A percentile compares a stretch with the other conserved stretches of the same genome.
Evolutionary conservation across 2,797 vertebrate genomes (phyloP).

Genomic region (Molossus alvarezi): DNA sequence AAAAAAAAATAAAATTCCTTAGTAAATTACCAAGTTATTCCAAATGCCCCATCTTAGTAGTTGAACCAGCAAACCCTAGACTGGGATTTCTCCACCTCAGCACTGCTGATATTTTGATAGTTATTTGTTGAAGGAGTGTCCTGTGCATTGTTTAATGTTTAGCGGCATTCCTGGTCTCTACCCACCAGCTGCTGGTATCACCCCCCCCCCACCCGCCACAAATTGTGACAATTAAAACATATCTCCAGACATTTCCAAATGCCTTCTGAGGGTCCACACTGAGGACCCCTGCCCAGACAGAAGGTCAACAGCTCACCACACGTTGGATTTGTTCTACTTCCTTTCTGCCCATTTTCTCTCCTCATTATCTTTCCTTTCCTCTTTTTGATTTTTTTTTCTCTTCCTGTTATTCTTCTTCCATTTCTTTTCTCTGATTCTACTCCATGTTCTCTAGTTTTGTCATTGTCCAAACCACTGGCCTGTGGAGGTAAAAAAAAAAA

Average conservation of each 20-base stretch:
- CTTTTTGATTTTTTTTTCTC: background rate
- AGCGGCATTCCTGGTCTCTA: background rate
- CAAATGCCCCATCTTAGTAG: background rate
- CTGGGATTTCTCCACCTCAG: background rate
- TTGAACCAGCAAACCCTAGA: background rate
- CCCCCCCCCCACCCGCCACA: rapidly evolving
- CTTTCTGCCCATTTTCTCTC: background rate
- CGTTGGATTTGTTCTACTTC: background rate
- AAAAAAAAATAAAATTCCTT: background rate
- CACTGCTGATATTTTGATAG: background rate
- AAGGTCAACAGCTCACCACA: background rate
- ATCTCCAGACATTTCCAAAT: constrained; percentile 1
- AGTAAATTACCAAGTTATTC: background rate
- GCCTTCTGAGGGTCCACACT: background rate
- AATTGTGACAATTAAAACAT: background rate
- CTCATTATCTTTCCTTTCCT: background rate
- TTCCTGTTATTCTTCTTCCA: background rate
- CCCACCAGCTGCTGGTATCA: too few species aligned
- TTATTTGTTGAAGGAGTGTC: background rate
- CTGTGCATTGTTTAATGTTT: background rate
- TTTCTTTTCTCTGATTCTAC: background rate
- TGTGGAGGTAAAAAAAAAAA: background rate
- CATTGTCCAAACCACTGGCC: background rate
- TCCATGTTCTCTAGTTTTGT: background rate
- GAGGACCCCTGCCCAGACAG: background rate